phyloP scores from a whole-genome alignment of 2,888 invertebrate genomes.

The Cerastis rubricosa region DNA sequence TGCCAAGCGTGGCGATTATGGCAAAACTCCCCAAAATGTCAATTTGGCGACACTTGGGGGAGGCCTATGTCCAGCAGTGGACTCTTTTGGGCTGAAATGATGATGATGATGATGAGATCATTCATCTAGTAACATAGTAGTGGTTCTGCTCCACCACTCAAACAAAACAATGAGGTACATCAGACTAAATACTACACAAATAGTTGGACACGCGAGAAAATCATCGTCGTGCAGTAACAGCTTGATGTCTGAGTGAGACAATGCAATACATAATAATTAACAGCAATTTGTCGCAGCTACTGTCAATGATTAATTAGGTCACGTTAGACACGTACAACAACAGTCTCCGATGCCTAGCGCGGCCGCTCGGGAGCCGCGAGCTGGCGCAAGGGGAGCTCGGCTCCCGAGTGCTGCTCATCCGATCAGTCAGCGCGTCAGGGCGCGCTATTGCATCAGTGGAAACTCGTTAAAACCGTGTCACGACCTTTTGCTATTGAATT shows the following conservation, averaged over 20 bases:
- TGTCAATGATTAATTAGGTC: conserved; percentile 2
- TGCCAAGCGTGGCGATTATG: too few relatives aligned
- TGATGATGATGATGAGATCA: too few relatives aligned
- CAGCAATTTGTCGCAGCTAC: neutral
- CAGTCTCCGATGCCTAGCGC: neutral
- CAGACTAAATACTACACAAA: conserved; percentile 9
- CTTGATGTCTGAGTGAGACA: neutral
- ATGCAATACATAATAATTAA: neutral
- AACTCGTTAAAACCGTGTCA: conserved; percentile 56
- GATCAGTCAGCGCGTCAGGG: neutral
- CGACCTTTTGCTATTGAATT: conserved; percentile 67
- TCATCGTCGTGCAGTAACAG: neutral
- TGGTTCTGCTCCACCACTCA: neutral
- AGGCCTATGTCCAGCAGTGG: too few relatives aligned
- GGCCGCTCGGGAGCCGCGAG: neutral
- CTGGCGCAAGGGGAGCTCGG: neutral
- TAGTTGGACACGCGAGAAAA: neutral
- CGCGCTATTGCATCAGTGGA: conserved; percentile 54
- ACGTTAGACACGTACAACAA: neutral
- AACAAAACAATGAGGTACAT: neutral
- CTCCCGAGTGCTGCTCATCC: neutral
- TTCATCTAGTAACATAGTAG: conserved; percentile 10
- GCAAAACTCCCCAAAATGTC: too few relatives aligned
- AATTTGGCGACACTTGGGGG: too few relatives aligned
- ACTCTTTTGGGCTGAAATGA: too few relatives aligned